phyloP scores from a whole-genome alignment of 2,113 vertebrate species.

The Tympanuchus pallidicinctus region DNA sequence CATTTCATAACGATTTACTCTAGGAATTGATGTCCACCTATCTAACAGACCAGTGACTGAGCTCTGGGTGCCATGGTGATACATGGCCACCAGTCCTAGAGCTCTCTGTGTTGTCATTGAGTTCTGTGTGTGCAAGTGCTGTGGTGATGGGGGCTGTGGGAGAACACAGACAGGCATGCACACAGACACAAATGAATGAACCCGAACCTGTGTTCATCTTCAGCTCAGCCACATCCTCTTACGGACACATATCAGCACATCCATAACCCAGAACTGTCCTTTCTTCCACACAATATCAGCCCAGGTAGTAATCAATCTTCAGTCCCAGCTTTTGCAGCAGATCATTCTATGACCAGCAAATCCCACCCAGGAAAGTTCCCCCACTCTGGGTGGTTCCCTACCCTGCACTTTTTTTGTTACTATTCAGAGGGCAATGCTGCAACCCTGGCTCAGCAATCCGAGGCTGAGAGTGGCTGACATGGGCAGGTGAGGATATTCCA shows the following conservation, averaged over 20 bases:
- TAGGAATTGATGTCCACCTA: slow-evolving; percentile 40
- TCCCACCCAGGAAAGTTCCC: background rate
- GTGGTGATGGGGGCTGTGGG: background rate
- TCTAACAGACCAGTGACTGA: background rate
- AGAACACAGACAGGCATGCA: background rate
- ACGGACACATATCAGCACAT: background rate
- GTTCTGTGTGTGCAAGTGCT: background rate
- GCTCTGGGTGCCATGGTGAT: slow-evolving; percentile 32
- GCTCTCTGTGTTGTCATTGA: background rate
- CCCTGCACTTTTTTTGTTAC: background rate
- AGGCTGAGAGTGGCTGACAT: background rate
- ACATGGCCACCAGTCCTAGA: slow-evolving; percentile 23
- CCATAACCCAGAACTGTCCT: background rate
- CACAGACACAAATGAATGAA: background rate
- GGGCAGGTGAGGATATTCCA: background rate
- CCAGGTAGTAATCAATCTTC: background rate
- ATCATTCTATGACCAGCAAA: background rate
- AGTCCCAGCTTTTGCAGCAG: background rate
- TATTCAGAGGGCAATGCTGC: background rate
- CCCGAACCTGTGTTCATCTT: background rate
- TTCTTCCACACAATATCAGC: background rate
- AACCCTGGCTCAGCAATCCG: background rate
- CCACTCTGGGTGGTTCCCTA: no score
- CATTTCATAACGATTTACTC: slow-evolving; percentile 45
- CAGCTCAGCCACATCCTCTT: background rate